These are phyloP conservation scores for Acrocephalus kingi DNA, from an alignment of 2,113 vertebrate genomes.

Conservation along the genomic window DNA sequence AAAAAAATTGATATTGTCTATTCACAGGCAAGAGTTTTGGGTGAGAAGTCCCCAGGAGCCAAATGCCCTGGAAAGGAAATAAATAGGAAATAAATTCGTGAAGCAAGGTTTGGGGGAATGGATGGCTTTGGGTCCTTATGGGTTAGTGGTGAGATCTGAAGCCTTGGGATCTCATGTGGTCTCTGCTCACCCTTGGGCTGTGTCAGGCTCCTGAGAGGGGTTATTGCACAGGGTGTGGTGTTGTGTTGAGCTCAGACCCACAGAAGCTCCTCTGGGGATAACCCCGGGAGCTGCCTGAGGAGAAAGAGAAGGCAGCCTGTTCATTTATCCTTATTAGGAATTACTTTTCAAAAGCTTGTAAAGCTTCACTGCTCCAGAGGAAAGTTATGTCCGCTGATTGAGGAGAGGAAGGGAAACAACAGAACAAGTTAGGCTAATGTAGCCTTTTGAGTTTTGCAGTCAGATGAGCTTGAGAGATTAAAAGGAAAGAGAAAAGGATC, in stretches of 20 bases:
- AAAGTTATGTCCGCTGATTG: background rate
- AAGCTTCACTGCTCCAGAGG: background rate
- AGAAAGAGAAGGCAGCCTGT: background rate
- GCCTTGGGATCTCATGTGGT: background rate
- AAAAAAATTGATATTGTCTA: background rate
- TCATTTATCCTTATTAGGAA: slow-evolving; percentile 8
- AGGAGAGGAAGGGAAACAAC: background rate
- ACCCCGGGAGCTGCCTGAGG: background rate
- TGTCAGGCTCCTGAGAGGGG: background rate
- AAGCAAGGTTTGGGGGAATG: background rate
- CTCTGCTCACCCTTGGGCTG: background rate
- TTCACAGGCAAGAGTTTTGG: background rate
- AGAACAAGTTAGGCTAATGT: background rate
- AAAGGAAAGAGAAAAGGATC: background rate
- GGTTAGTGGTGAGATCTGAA: background rate
- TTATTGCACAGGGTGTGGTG: background rate
- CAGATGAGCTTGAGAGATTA: background rate
- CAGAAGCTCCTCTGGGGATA: background rate
- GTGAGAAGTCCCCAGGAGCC: background rate
- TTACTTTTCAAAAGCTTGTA: background rate
- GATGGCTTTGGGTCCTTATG: background rate
- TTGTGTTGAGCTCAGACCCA: background rate
- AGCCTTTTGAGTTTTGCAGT: background rate
- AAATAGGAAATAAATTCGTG: background rate
- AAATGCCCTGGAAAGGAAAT: background rate